Conservation (phyloP, 1,140 invertebrate genomes). For the Drosophila varians region DNA sequence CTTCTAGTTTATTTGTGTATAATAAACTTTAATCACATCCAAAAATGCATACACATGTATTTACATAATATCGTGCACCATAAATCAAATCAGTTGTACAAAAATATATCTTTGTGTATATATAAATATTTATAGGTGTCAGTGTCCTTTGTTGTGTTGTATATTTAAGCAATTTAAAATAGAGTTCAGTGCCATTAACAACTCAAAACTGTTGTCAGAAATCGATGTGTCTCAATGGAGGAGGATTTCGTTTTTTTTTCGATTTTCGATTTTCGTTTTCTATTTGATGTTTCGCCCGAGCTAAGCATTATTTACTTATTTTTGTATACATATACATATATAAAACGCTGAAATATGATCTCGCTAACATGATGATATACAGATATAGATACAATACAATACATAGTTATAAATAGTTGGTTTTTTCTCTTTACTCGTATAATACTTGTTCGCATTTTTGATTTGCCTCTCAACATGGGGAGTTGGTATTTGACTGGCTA, state of each 20-base stretch:
- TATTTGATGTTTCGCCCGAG: conserved; percentile 32
- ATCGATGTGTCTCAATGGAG: conserved; percentile 35
- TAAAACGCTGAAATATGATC: conserved; percentile 65
- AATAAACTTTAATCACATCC: conserved; percentile 62
- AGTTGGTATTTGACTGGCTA: conserved; percentile 19
- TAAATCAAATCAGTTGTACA: conserved; percentile 51
- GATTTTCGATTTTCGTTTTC: conserved; percentile 18
- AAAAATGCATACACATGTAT: conserved; percentile 67
- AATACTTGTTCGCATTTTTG: conserved; percentile 44
- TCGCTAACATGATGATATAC: conserved; percentile 43
- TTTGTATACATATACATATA: conserved; percentile 60
- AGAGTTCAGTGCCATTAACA: conserved; percentile 46
- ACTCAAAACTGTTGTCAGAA: conserved; percentile 47
- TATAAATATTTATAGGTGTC: conserved; percentile 8
- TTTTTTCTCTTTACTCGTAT: conserved; percentile 16
- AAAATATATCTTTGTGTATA: conserved; percentile 54
- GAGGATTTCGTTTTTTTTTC: conserved; percentile 18
- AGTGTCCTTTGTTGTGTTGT: conserved; percentile 1
- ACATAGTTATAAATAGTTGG: conserved; percentile 58
- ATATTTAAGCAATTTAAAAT: conserved; percentile 32
- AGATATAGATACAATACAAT: conserved; percentile 45
- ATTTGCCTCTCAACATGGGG: conserved; percentile 29
- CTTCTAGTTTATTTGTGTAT: conserved; percentile 25
- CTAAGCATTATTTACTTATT: conserved; percentile 54
- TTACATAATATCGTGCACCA: conserved; percentile 71